Percentiles rank a stretch among this genome's conserved stretches.
Conservation (phyloP, 2,797 vertebrate species). For the Vipera latastei region DNA sequence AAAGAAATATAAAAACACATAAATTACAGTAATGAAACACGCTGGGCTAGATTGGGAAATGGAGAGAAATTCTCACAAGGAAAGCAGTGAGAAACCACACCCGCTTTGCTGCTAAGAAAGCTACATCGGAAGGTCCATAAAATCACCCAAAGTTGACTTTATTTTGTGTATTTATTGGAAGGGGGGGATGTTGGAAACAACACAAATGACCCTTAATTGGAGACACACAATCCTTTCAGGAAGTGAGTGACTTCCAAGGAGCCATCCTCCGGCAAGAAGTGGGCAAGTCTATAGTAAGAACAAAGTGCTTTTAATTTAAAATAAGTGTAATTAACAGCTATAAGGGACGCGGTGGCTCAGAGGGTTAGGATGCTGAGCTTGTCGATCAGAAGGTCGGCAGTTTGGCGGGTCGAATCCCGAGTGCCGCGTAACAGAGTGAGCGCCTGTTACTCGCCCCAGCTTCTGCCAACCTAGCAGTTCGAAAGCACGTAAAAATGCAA, state of each 20-base stretch:
- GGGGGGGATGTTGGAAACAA: not conserved
- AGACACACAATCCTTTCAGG: not conserved
- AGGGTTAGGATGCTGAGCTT: too few relatives aligned
- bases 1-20: not conserved
- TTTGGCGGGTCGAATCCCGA: too few relatives aligned
- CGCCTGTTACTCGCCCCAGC: too few relatives aligned
- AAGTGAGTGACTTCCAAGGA: not conserved
- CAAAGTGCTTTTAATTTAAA: not conserved
- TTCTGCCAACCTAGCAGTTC: too few relatives aligned
- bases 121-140: not conserved
- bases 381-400: too few relatives aligned
- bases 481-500: too few relatives aligned
- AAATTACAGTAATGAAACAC: not conserved
- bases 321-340: not conserved
- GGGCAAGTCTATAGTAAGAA: not conserved
- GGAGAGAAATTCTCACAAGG: not conserved
- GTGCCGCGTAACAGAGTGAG: too few relatives aligned
- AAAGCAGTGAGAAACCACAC: not conserved
- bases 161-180: not conserved
- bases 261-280: not conserved
- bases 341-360: too few relatives aligned
- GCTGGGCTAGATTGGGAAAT: not conserved
- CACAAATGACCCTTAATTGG: not conserved
- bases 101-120: not conserved
- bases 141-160: not conserved